Conservation (phyloP, 53 echinoderm and acorn worm genomes). For the Apostichopus leukothele region DNA sequence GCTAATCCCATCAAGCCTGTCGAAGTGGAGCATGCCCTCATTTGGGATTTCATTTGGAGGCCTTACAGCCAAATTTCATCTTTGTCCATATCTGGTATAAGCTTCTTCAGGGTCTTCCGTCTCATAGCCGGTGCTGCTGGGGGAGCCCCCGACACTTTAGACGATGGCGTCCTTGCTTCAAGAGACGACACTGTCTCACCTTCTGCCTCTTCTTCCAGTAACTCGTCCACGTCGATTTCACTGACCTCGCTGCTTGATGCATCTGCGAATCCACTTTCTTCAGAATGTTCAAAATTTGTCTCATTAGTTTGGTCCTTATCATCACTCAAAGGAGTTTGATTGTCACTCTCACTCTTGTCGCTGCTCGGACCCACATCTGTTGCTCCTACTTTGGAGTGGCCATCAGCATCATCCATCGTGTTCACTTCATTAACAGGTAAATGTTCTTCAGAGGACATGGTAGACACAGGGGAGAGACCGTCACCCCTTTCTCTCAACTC, state of each 20-base stretch:
- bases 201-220: background rate
- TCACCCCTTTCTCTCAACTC: slow-evolving; percentile 44
- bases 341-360: background rate
- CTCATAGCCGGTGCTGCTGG: background rate
- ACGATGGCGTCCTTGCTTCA: background rate
- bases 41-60: background rate
- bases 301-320: background rate
- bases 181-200: background rate
- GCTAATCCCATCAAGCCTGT: background rate
- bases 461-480: slow-evolving; percentile 1
- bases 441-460: background rate
- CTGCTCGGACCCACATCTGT: background rate
- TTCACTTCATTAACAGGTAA: too few species aligned
- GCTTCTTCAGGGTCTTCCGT: slow-evolving; percentile 28
- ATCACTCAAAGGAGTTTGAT: background rate
- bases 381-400: background rate
- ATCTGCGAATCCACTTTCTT: slow-evolving; percentile 40
- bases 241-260: slow-evolving; percentile 25
- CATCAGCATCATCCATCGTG: background rate
- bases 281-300: slow-evolving; percentile 19
- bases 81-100: slow-evolving; percentile 23
- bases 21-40: background rate
- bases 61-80: slow-evolving; percentile 40
- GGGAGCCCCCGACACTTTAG: background rate
- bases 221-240: slow-evolving; percentile 34